These are phyloP conservation scores for Paratilapia polleni DNA, from an alignment of 2,113 vertebrate species.

Conservation along the genomic window DNA sequence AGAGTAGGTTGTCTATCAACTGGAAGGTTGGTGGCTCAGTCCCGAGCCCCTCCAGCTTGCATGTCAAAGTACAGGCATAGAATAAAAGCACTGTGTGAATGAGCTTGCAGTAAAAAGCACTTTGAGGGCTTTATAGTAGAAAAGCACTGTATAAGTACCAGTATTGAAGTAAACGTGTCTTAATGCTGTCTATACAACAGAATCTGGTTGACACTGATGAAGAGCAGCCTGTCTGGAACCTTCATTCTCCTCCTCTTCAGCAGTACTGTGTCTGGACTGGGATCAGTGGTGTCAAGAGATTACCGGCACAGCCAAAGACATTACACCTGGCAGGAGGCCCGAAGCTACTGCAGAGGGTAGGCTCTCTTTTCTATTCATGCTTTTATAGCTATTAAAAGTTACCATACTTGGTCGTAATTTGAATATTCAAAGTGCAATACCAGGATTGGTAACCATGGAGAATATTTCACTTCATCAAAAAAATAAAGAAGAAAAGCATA, in stretches of 20 bases:
- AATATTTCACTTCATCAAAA: too few species aligned
- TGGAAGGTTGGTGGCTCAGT: too few species aligned
- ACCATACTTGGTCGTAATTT: background rate
- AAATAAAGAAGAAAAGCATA: too few species aligned
- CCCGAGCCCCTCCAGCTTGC: too few species aligned
- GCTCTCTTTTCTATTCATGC: background rate
- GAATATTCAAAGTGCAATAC: background rate
- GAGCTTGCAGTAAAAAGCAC: too few species aligned
- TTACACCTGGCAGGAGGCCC: background rate
- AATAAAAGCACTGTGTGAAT: too few species aligned
- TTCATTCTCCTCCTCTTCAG: slow-evolving; percentile 17
- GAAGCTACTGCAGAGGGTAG: slow-evolving; percentile 8
- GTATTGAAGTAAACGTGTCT: background rate
- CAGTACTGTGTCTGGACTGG: background rate
- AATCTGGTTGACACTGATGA: background rate
- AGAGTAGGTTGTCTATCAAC: too few species aligned
- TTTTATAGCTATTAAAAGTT: too few species aligned
- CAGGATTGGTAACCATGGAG: too few species aligned
- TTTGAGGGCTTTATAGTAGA: too few species aligned
- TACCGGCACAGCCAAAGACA: accelerated
- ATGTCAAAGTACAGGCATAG: too few species aligned
- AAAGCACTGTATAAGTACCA: too few species aligned
- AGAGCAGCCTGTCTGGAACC: background rate
- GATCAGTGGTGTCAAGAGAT: accelerated
- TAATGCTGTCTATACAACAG: background rate